Base-by-base conservation (phyloP, 2,113 vertebrate species). In the Upupa epops region DNA sequence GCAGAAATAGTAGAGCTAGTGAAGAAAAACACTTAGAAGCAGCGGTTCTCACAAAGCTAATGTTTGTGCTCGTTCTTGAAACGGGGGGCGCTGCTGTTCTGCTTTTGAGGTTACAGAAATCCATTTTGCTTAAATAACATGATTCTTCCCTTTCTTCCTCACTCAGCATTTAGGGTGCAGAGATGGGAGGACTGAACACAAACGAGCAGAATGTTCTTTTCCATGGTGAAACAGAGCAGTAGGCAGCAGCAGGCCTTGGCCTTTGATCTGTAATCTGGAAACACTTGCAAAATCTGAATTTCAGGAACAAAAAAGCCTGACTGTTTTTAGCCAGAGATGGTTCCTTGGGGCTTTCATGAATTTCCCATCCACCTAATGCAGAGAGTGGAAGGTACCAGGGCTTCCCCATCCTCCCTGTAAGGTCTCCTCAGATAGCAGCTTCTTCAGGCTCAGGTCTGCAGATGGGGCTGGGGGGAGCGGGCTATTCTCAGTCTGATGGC, bases 81-180 rank as follows among this genome's bases (percentile, higher is more conserved):
- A 45, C 32, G n/a, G 51, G 54, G 78, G 72, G 25, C 21, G 10
- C 36, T 5, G 2, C 29, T 28, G n/a, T 20, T 25, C 28, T 24
- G 42, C n/a, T 40, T n/a, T 36, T 48, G 49, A 37, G 31, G 56
- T 4, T 74, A 13, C 31, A 70, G 63, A 45, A 70, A 22, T 9
- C 0, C 1, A 11, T 72, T 61, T 55, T 70, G 60, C 72, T 51
- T 32, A 5, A 68, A 22, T 60, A 79, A 46, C 3, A 2, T 1
- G 3, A 36, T 28, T 42, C 25, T 73, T 45, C 37, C 26, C 6
- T 51, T 55, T 22, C 19, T 52, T 25, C 14, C 13, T 55, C 7
- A 4, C 15, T 29, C 26, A 0, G 8, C 34, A 64, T 28, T 28
- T 18, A 12, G 59, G 29, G 22, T 0, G 0, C 1, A 2, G 63